Conservation (phyloP, 2,113 vertebrate species). For the Sus scrofa region T2T-Sscrofa CM000818.6:68506001-68506500, state of each 20-base stretch:
- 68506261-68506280: no score
- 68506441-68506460: background rate
- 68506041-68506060: background rate
- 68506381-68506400: background rate
- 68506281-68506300: background rate
- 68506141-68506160: background rate
- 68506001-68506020: constrained; percentile 1
- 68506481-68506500: background rate
- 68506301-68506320: background rate
- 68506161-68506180: background rate
- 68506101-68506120: background rate
- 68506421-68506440: background rate
- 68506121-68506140: background rate
- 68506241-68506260: background rate
- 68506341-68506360: background rate
- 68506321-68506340: background rate
- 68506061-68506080: background rate
- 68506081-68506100: background rate
- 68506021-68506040: background rate
- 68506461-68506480: background rate
- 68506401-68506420: background rate
- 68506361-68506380: background rate
- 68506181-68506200: background rate
- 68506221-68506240: background rate
- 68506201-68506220: background rate